Conservation (phyloP, 2,888 invertebrate genomes). For the Ennomos erosarius region DNA sequence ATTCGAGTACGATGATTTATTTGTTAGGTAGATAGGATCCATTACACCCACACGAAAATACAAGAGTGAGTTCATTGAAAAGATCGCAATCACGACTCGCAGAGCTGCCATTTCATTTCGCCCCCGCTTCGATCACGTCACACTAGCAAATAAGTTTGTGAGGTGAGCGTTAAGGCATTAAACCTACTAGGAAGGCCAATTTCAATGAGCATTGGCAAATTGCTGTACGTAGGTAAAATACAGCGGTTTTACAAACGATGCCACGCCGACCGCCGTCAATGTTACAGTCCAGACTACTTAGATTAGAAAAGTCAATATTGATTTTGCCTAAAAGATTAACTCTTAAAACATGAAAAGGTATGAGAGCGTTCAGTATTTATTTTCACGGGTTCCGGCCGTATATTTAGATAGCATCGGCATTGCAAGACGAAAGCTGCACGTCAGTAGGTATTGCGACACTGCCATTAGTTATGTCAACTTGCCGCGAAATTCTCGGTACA, state of each 20-base stretch:
- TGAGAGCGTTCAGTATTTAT: no score
- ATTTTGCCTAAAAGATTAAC: no score
- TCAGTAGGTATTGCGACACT: constrained; percentile 38
- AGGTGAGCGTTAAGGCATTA: constrained; percentile 4
- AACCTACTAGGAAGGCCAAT: constrained; percentile 26
- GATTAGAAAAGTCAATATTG: no score
- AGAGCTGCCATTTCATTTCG: constrained; percentile 70
- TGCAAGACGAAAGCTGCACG: constrained; percentile 45
- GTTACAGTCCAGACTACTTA: no score
- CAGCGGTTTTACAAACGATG: no score
- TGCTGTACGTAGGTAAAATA: constrained; percentile 3
- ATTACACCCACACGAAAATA: constrained; percentile 55
- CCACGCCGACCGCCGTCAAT: no score
- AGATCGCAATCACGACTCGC: constrained; percentile 63
- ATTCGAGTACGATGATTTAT: constrained; percentile 35
- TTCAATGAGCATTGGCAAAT: constrained; percentile 21
- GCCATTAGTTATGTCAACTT: constrained; percentile 45
- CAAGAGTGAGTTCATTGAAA: constrained; percentile 69
- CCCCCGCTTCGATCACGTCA: constrained; percentile 74
- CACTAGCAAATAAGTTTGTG: constrained; percentile 33
- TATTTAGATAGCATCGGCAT: constrained; percentile 32
- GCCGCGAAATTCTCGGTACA: constrained; percentile 43
- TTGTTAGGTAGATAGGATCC: constrained; percentile 28
- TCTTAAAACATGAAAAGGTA: no score
- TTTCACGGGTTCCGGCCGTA: constrained; percentile 8